Base-by-base conservation (phyloP, 2,797 vertebrate genomes). In the Crypturellus tataupa region DNA sequence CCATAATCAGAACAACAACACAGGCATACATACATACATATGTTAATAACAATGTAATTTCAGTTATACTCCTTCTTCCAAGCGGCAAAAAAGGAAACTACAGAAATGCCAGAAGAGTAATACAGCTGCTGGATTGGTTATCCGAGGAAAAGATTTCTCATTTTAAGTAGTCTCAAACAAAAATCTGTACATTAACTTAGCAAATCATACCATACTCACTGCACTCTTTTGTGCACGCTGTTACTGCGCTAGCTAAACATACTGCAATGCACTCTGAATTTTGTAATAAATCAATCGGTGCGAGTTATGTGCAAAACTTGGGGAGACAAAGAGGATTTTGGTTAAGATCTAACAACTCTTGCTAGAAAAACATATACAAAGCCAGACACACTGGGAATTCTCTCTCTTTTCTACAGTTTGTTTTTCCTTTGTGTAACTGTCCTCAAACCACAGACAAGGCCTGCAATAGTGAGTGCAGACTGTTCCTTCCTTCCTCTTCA, bases 391-490 rank as follows among this genome's bases (percentile, higher is more conserved):
- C 33, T 51, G 19, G 12, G 35, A 23, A 37, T 37, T 59, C 76
- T 20, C 87, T 87, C 46, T 87, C 68, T 70, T 59, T 72, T 51
- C 19, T 40, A 60, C 3, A 12, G n/a, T 39, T 93, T 73, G 16
- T 59, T 92, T 85, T 80, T 89, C 27, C 24, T 75, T 91, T 64
- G 24, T 55, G 1, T 27, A 89, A 60, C 12, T 55, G 27, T 83
- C n/a, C 31, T 44, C 23, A 83, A 56, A 19, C 6, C 47, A 80
- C 33, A 78, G 47, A 19, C 5, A 17, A 40, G 10, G 51, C 37
- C 35, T 71, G 6, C 44, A 47, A 17, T 7, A 75, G 56, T 5
- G 19, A 55, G 29, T 77, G 19, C 40, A 80, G 51, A 12, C 29
- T 80, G 15, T 33, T 87, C 62, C 33, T 68, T 40, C n/a, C 23